These are phyloP conservation scores for Pelodytes ibericus DNA, from an alignment of 2,797 vertebrate species.

Conservation along the genomic window DNA sequence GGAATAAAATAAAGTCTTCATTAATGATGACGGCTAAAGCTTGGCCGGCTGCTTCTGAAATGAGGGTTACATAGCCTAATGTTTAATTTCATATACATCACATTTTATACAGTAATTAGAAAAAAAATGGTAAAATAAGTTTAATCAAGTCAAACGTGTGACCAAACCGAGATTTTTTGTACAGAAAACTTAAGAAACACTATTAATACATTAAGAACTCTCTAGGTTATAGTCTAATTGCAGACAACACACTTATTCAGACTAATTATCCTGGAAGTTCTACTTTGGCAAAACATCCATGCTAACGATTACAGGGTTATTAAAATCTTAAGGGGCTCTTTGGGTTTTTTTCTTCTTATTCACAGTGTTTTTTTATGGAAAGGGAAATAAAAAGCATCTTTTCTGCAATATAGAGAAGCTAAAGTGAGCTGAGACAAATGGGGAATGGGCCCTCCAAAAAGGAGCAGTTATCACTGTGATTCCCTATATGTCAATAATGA, in stretches of 20 bases:
- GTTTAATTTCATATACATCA: slow-evolving; percentile 49
- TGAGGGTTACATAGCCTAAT: slow-evolving; percentile 38
- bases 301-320: slow-evolving; percentile 48
- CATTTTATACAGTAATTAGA: slow-evolving; percentile 50
- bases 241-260: slow-evolving; percentile 50
- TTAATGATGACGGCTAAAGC: slow-evolving; percentile 48
- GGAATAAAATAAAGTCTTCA: slow-evolving; percentile 46
- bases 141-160: slow-evolving; percentile 38
- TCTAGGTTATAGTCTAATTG: slow-evolving; percentile 51
- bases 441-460: background rate
- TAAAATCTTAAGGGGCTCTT: slow-evolving; percentile 42
- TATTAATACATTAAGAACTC: slow-evolving; percentile 51
- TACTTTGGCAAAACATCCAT: slow-evolving; percentile 52
- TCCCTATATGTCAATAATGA: too few relatives aligned
- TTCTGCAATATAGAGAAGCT: slow-evolving; percentile 2
- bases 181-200: slow-evolving; percentile 18
- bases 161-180: slow-evolving; percentile 26
- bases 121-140: slow-evolving; percentile 40
- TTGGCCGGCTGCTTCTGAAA: slow-evolving; percentile 44
- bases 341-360: slow-evolving; percentile 5
- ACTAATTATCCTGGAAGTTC: slow-evolving; percentile 53
- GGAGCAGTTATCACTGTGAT: too few relatives aligned
- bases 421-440: background rate
- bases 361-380: slow-evolving; percentile 18
- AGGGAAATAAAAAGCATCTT: background rate